Conservation (phyloP, 1,140 invertebrate genomes). For the Grapholita molesta region DNA sequence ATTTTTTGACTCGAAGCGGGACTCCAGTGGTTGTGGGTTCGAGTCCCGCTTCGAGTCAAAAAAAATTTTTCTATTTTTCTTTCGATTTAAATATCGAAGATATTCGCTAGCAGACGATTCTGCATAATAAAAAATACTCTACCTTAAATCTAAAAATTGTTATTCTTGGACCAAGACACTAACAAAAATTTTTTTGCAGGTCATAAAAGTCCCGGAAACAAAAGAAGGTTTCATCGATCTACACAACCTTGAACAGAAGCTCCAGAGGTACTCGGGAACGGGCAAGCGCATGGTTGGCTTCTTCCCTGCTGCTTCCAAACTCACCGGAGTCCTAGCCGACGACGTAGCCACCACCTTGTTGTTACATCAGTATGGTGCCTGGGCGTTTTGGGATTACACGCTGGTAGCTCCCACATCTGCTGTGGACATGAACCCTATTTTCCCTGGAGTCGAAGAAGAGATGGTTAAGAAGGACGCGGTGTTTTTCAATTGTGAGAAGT, state of each 20-base stretch:
- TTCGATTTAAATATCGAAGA: no score
- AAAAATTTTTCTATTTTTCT: no score
- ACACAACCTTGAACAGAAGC: constrained; percentile 85
- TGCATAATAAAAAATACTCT: not conserved
- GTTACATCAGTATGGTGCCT: constrained; percentile 89
- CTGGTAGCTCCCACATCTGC: constrained; percentile 89
- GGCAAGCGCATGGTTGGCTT: constrained; percentile 87
- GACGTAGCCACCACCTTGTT: constrained; percentile 89
- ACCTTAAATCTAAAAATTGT: not conserved
- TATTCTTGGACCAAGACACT: not conserved
- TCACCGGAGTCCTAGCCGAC: constrained; percentile 93
- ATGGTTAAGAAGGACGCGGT: constrained; percentile 92
- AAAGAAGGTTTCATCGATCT: constrained; percentile 89
- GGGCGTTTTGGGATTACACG: constrained; percentile 95
- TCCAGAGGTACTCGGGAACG: constrained; percentile 80
- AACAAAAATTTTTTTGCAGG: constrained; percentile 72
- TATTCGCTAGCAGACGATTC: no score
- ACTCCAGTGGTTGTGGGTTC: no score
- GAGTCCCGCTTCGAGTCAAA: no score
- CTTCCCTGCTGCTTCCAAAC: constrained; percentile 92
- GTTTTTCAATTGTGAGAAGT: constrained; percentile 95
- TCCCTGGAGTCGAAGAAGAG: constrained; percentile 82
- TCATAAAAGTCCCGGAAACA: constrained; percentile 87
- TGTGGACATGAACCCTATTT: constrained; percentile 92
- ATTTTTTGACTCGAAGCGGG: no score